Base-by-base conservation (phyloP, 2,888 invertebrate species). In the Habroteleia sp. region DNA sequence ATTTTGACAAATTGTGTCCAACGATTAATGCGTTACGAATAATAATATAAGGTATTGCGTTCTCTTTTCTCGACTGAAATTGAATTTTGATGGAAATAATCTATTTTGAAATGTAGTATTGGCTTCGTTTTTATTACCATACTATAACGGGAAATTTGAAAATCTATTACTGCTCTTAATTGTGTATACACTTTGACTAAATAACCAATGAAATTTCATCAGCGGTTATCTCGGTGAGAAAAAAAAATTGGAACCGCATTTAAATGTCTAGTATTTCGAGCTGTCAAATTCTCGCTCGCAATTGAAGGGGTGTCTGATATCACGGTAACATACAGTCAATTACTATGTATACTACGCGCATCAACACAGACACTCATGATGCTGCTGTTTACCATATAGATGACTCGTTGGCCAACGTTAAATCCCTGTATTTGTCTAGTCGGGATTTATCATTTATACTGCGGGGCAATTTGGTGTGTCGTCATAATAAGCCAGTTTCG, bases 361-460 rank as follows among this genome's bases (percentile, higher is more conserved):
- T 77, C 81, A 77, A 81, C 72, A 50, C 46, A 58, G 66, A 39
- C 72, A 72, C 56, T 50, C 72, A 41, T 44, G 62, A 25, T 78
- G 81, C 77, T 76, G 79, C 86, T 85, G 83, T 86, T 85, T 86
- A 85, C 85, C 86, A 86, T 86, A 86, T 85, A 86, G 85, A 86
- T 85, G 85, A 86, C 86, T 86, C 85, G 86, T 86, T 85, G 85
- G 85, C 82, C 83, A 82, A 83, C 84, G 85, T 84, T 84, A 83
- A 85, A 86, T 85, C 83, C 84, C 84, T 83, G 84, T 82, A 83
- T 85, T 86, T 85, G 84, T 84, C 81, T 83, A 84, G 84, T 83
- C 79, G 84, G 82, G 82, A 85, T 86, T 86, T 83, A 85, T 84
- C 84, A 85, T 85, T 85, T 83, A 83, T 82, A 83, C 80, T 81